phyloP scores from a whole-genome alignment of 2,113 vertebrate species.

The Ardeotis arabs region DNA sequence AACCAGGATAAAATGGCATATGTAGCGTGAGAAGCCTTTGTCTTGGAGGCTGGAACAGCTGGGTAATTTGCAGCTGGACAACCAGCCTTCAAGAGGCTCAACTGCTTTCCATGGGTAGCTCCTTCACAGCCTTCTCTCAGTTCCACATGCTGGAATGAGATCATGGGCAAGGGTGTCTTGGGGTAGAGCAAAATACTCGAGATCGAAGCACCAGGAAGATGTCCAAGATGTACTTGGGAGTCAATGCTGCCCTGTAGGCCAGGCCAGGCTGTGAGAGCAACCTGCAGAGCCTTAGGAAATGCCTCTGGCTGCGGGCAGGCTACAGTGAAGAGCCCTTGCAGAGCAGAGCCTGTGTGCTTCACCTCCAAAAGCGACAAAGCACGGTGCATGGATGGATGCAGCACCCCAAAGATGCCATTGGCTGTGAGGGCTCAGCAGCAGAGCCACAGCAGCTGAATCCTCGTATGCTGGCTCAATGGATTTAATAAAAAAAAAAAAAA shows the following conservation, averaged over 20 bases:
- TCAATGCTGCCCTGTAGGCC: rapidly evolving
- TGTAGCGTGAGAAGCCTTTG: neutral
- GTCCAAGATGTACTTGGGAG: neutral
- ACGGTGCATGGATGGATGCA: neutral
- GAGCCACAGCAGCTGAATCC: neutral
- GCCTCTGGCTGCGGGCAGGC: neutral
- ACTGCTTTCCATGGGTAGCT: neutral
- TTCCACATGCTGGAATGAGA: neutral
- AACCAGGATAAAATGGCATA: neutral
- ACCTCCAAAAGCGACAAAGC: neutral
- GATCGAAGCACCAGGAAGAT: neutral
- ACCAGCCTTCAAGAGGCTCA: neutral
- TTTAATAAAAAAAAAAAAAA: neutral
- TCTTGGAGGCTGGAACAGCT: neutral
- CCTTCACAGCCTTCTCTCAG: neutral
- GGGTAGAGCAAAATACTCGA: neutral
- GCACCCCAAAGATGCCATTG: neutral
- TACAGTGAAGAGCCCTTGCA: neutral
- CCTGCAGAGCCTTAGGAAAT: neutral
- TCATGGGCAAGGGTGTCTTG: neutral
- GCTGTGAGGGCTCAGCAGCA: neutral
- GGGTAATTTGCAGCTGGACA: neutral
- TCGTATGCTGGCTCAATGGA: neutral
- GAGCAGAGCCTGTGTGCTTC: neutral
- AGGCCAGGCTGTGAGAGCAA: neutral